Conservation (phyloP, 2,113 vertebrate species). For the Sinocyclocheilus maitianheensis region DNA sequence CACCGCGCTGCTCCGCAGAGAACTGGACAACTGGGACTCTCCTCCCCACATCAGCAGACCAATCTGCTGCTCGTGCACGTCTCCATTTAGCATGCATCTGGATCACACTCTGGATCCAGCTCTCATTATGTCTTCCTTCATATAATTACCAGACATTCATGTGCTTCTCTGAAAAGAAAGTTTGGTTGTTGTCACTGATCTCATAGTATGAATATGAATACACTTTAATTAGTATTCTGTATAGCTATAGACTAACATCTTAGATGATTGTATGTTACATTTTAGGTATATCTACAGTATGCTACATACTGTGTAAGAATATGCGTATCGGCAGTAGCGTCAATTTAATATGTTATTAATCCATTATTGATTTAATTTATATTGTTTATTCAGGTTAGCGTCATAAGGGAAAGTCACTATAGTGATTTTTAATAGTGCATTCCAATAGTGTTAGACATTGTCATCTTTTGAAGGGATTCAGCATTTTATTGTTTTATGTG, state of each 20-base stretch:
- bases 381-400: not conserved
- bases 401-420: not conserved
- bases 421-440: too few relatives aligned
- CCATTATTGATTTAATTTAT: not conserved
- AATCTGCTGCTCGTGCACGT: conserved; percentile 66
- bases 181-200: not conserved
- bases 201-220: conserved; percentile 1
- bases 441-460: too few relatives aligned
- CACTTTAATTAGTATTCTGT: not conserved
- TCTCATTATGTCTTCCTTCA: conserved; percentile 42
- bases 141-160: conserved; percentile 49
- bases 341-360: not conserved
- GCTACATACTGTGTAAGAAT: not conserved
- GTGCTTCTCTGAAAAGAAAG: conserved; percentile 19
- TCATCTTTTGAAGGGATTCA: too few relatives aligned
- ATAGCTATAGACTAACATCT: not conserved
- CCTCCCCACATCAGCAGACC: conserved; percentile 64
- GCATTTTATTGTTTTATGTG: too few relatives aligned
- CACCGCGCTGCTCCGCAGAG: conserved; percentile 72
- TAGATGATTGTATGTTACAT: not conserved
- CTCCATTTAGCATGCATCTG: conserved; percentile 64
- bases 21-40: conserved; percentile 69
- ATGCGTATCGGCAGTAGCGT: not conserved
- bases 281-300: not conserved
- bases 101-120: conserved; percentile 48